Conservation (phyloP, 2,113 vertebrate species). For the Podilymbus podiceps region DNA sequence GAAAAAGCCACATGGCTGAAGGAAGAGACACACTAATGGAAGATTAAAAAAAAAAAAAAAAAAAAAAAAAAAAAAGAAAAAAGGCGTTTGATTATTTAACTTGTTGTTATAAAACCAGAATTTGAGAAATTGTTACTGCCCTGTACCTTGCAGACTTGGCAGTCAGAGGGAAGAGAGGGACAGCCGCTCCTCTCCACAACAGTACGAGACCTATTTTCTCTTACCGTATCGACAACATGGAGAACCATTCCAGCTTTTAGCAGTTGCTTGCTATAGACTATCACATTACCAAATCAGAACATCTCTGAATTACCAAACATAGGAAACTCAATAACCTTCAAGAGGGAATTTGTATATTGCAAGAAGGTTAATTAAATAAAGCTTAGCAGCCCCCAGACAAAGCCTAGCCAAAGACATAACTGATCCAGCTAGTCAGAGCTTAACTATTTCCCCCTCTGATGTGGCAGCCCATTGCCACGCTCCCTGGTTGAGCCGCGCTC, state of each 20-base stretch:
- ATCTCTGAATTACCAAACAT: neutral
- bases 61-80: neutral
- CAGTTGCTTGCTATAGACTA: neutral
- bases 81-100: neutral
- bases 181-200: accelerated
- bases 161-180: neutral
- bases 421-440: neutral
- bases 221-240: accelerated
- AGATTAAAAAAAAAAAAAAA: neutral
- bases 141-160: neutral
- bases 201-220: accelerated
- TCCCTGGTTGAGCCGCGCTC: neutral
- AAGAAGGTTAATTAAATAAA: neutral
- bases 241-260: neutral
- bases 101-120: neutral
- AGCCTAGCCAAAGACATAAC: neutral
- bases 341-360: neutral
- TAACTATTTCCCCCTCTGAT: neutral
- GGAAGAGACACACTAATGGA: neutral
- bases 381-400: neutral
- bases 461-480: neutral
- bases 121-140: neutral
- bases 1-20: neutral
- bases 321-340: neutral
- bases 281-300: neutral